Conservation (phyloP, 64 coral and sea anemone genomes). For the Orbicella faveolata region DNA sequence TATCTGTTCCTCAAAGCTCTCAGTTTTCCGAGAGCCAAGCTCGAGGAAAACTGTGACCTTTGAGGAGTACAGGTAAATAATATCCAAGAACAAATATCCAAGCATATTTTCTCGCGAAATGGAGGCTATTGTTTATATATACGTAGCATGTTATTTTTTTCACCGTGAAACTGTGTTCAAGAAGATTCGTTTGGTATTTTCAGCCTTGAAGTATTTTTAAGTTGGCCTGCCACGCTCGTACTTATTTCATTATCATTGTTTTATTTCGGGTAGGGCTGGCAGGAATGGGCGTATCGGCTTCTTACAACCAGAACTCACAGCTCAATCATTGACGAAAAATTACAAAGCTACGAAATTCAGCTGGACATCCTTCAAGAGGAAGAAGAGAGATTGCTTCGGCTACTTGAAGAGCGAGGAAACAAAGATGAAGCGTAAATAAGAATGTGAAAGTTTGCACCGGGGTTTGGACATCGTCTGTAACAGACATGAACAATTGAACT, state of each 20-base stretch:
- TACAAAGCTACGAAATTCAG: slow-evolving; percentile 66
- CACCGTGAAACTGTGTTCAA: too few relatives aligned
- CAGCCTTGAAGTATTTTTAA: background rate
- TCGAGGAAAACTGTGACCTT: too few relatives aligned
- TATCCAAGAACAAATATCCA: too few relatives aligned
- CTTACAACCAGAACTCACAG: slow-evolving; percentile 64
- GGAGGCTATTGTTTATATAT: too few relatives aligned
- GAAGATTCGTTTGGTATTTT: background rate
- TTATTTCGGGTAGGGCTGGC: slow-evolving; percentile 64
- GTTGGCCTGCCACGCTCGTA: background rate
- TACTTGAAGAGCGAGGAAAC: slow-evolving; percentile 37
- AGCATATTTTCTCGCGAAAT: too few relatives aligned
- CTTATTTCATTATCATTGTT: background rate
- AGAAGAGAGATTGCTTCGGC: slow-evolving; percentile 45
- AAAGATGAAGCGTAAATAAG: background rate
- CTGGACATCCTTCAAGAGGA: slow-evolving; percentile 81
- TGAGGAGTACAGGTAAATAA: too few relatives aligned
- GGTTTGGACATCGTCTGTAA: background rate
- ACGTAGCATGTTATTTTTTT: too few relatives aligned
- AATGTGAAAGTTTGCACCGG: background rate
- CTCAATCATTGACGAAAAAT: slow-evolving; percentile 66
- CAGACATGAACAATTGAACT: background rate
- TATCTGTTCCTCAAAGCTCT: too few relatives aligned
- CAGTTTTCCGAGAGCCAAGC: too few relatives aligned
- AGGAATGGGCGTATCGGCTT: slow-evolving; percentile 32